Conservation (phyloP, 2,888 invertebrate species). For the Pollenia amentaria region DNA sequence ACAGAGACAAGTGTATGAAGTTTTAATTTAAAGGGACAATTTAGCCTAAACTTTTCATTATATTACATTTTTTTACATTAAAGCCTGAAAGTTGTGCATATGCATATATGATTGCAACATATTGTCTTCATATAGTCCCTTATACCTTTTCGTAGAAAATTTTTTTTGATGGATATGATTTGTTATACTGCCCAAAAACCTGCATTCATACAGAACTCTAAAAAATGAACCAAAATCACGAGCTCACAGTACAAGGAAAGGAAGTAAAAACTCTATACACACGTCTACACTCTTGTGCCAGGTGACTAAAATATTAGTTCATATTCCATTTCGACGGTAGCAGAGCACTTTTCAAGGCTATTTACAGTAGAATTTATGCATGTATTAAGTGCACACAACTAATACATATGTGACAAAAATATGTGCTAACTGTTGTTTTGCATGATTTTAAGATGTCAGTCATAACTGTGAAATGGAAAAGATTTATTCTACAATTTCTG, state of each 20-base stretch:
- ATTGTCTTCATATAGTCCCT: too few species aligned
- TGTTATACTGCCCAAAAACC: conserved; percentile 6
- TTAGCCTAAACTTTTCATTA: too few species aligned
- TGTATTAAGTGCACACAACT: too few species aligned
- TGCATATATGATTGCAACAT: too few species aligned
- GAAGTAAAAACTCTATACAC: background rate
- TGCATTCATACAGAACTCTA: background rate
- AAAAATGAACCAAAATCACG: background rate
- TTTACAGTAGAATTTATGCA: too few species aligned
- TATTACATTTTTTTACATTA: too few species aligned
- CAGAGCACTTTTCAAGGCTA: background rate
- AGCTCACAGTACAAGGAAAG: background rate
- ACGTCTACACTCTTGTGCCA: conserved; percentile 24
- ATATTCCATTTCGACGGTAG: background rate
- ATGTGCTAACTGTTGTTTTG: conserved; percentile 25
- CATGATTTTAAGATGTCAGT: conserved; percentile 51
- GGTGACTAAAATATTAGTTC: conserved; percentile 12
- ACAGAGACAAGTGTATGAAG: too few species aligned
- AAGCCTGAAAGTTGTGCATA: too few species aligned
- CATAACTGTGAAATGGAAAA: conserved; percentile 26
- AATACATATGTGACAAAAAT: background rate
- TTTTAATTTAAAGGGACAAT: too few species aligned
- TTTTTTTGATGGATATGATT: conserved; percentile 41
- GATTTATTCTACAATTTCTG: background rate
- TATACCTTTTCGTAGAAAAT: too few species aligned